These are phyloP conservation scores for Anoplius nigerrimus DNA, from an alignment of 2,888 invertebrate species.

Conservation along the genomic window DNA sequence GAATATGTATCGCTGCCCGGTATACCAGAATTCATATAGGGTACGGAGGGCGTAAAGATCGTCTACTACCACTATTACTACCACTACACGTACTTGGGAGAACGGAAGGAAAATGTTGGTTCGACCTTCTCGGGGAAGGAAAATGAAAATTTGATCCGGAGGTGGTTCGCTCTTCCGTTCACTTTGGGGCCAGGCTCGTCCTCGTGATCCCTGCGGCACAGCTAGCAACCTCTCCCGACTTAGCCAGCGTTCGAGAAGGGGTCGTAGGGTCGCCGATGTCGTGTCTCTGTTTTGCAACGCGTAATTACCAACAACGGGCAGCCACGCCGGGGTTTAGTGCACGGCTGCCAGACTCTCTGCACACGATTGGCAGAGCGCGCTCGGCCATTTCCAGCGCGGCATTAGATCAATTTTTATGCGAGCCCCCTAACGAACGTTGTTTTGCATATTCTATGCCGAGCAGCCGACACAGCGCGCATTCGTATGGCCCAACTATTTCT, in stretches of 20 bases:
- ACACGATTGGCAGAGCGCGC: constrained; percentile 2
- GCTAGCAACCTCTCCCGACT: not conserved
- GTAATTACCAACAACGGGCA: constrained; percentile 62
- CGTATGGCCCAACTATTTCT: no score
- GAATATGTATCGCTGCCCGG: constrained; percentile 67
- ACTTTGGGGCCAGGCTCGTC: not conserved
- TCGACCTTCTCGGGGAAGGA: not conserved
- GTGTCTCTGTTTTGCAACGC: constrained; percentile 68
- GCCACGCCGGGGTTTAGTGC: constrained; percentile 44
- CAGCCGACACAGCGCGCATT: constrained; percentile 11
- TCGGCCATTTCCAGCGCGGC: constrained; percentile 38
- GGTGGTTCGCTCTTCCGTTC: not conserved
- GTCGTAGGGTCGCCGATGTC: constrained; percentile 63
- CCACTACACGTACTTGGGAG: constrained; percentile 36
- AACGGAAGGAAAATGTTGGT: constrained; percentile 46
- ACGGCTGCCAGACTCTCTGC: constrained; percentile 25
- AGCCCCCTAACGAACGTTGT: constrained; percentile 59
- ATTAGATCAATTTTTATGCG: constrained; percentile 58
- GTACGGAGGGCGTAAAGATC: constrained; percentile 36
- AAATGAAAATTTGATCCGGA: not conserved
- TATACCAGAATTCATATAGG: constrained; percentile 65
- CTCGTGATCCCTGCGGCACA: not conserved
- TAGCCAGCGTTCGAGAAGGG: constrained; percentile 24
- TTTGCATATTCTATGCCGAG: constrained; percentile 59
- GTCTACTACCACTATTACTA: no score